phyloP scores from a whole-genome alignment of 2,113 vertebrate species.

The Cephalopholis sonnerati region DNA sequence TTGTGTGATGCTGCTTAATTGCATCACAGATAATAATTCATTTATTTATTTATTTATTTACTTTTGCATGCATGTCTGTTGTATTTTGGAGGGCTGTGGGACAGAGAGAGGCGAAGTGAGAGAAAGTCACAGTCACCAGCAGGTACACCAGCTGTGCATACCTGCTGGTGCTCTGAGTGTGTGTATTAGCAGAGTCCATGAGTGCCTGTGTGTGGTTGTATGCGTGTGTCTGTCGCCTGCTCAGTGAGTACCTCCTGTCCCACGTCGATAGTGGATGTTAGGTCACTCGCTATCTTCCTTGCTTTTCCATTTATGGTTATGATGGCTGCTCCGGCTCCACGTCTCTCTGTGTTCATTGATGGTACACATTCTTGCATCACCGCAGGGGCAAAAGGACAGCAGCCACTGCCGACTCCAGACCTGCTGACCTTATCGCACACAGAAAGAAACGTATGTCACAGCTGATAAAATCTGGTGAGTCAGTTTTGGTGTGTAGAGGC shows the following conservation, averaged over 20 bases:
- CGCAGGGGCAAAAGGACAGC: slow-evolving; percentile 56
- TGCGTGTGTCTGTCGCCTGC: not conserved
- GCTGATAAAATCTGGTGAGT: slow-evolving; percentile 37
- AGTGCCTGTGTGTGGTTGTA: not conserved
- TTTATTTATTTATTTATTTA: not conserved
- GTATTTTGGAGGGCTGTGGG: not conserved
- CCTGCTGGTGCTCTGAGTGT: slow-evolving; percentile 2
- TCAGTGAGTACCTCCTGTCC: not conserved
- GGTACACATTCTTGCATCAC: slow-evolving; percentile 60
- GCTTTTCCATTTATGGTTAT: slow-evolving; percentile 64
- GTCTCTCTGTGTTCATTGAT: slow-evolving; percentile 18
- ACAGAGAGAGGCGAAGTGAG: not conserved
- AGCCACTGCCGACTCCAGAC: slow-evolving; percentile 7
- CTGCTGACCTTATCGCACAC: slow-evolving; percentile 43
- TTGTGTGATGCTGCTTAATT: too few relatives aligned
- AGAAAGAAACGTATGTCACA: slow-evolving; percentile 21
- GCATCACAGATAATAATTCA: not conserved
- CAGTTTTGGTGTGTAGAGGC: not conserved
- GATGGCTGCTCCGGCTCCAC: slow-evolving; percentile 2
- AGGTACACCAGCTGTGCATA: slow-evolving; percentile 7
- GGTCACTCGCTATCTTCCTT: slow-evolving; percentile 35
- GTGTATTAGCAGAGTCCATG: not conserved
- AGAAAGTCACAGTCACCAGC: not conserved
- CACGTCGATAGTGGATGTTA: slow-evolving; percentile 10
- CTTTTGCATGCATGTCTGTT: not conserved